Base-by-base conservation (phyloP, 2,797 vertebrate species). In the Crenichthys baileyi region DNA sequence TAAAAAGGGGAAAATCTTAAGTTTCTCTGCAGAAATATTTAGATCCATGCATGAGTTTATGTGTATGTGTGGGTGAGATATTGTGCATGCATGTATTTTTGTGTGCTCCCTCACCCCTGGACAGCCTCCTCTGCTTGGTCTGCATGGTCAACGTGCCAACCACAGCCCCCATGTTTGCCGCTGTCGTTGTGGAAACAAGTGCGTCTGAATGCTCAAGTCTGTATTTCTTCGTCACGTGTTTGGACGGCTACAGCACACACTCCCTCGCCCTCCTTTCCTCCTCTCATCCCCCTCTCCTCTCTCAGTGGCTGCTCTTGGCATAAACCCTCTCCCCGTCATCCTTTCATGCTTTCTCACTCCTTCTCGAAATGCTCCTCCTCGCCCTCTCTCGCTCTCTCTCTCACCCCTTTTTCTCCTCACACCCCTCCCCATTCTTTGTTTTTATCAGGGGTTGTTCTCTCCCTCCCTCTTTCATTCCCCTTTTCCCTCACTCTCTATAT, bases 111-210 rank as follows among this genome's bases (percentile, higher is more conserved):
- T 78, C 77, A 98, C 97, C 98, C 96, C 96, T 97, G 65, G 98
- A 98, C 63, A 94, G 96, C 96, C 97, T 90, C 89, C 94, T 92
- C 95, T 96, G 95, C 95, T 97, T 98, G 89, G 97, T 97, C 95
- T 98, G 97, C 96, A 98, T 96, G 70, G 97, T 98, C 94, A 99
- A 96, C 24, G 97, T 98, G 87, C 97, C 98, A 96, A 99, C 98
- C 90, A 99, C 98, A 85, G 97, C 98, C 94, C 98, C 98, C 98
- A 98, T 99, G 92, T 94, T 93, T 91, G 83, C 87, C 0, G 87
- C 80, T 78, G 95, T 95, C 90, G 93, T 92, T 87, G 93, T 94
- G 94, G 95, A 93, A 94, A 95, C 93, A 87, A 88, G 86, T 79
- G 79, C 80, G 92, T 92, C 91, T 92, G 81, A 88, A 56, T 86